Conservation (phyloP, 2,888 invertebrate genomes). For the Heliconius sara region DNA sequence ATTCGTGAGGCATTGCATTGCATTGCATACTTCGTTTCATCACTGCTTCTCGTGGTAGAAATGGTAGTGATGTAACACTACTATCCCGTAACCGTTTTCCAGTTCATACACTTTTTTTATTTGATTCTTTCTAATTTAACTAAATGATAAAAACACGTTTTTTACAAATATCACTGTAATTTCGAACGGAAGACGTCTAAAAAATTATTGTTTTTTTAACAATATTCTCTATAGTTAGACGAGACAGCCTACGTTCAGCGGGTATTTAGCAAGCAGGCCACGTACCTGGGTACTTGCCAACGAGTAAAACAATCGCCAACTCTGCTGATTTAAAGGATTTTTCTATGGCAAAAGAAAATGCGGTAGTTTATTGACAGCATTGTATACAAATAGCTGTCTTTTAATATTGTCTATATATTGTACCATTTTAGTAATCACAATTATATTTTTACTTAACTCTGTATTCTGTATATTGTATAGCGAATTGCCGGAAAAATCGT, state of each 20-base stretch:
- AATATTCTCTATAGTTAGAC: conserved; percentile 17
- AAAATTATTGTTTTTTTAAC: conserved; percentile 12
- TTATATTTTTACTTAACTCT: background rate
- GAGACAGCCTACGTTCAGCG: conserved; percentile 40
- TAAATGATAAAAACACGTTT: background rate
- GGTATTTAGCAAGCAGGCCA: conserved; percentile 47
- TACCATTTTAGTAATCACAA: too few relatives aligned
- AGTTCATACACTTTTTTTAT: too few relatives aligned
- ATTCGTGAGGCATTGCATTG: too few relatives aligned
- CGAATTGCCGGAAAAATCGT: background rate
- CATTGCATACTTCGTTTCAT: too few relatives aligned
- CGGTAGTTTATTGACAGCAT: conserved; percentile 13
- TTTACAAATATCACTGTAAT: background rate
- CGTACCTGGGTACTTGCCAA: conserved; percentile 50
- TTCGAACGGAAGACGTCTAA: background rate
- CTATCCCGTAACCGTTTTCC: background rate
- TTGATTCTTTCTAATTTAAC: background rate
- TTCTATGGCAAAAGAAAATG: conserved; percentile 17
- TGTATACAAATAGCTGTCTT: background rate
- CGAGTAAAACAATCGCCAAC: conserved; percentile 51
- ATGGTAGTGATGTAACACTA: background rate
- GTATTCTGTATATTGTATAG: background rate
- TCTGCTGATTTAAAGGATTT: conserved; percentile 39
- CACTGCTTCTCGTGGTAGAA: too few relatives aligned
- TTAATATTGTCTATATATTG: background rate